These are phyloP conservation scores for Plebejus melissa DNA, from an alignment of 2,888 invertebrate genomes.

Conservation along the genomic window DNA sequence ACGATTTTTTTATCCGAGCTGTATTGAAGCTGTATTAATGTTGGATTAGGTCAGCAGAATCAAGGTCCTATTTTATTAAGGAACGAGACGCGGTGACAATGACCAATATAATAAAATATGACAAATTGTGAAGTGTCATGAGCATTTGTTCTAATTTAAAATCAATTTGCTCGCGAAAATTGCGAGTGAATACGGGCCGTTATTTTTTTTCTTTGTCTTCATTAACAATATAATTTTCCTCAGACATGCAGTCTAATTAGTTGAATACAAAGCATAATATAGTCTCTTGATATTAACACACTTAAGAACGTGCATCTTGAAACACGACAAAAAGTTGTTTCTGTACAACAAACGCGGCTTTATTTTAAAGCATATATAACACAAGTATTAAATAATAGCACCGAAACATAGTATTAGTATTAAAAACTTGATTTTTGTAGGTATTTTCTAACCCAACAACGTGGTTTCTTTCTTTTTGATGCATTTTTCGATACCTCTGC, in stretches of 20 bases:
- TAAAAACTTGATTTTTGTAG: neutral
- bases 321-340: neutral
- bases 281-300: neutral
- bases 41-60: neutral
- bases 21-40: neutral
- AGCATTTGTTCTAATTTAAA: slow-evolving; percentile 5
- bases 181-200: neutral
- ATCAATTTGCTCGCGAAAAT: neutral
- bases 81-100: slow-evolving; percentile 4
- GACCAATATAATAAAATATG: slow-evolving; percentile 18
- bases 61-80: neutral
- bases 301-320: neutral
- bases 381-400: too few relatives aligned
- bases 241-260: slow-evolving; percentile 10
- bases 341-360: neutral
- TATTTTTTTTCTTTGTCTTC: neutral
- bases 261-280: neutral
- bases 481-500: too few relatives aligned
- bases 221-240: neutral
- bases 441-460: too few relatives aligned
- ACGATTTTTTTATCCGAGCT: neutral
- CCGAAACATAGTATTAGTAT: too few relatives aligned
- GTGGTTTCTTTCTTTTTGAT: too few relatives aligned
- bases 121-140: slow-evolving; percentile 13
- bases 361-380: neutral